Percentiles rank a stretch among this genome's conserved stretches.
phyloP scores from a whole-genome alignment of 2,888 invertebrate genomes.

The Tinea trinotella region DNA sequence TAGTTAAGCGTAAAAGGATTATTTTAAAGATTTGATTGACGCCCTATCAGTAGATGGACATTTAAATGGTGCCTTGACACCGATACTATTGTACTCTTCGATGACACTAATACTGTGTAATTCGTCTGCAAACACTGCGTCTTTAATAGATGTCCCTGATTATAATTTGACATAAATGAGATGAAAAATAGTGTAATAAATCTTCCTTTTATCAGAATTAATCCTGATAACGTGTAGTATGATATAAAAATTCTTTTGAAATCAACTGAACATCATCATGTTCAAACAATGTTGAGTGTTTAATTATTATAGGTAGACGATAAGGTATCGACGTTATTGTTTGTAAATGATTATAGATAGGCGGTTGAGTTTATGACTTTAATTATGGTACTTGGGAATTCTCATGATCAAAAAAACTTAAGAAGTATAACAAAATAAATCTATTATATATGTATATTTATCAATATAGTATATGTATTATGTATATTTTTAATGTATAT shows the following conservation, averaged over 20 bases:
- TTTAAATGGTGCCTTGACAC: constrained; percentile 38
- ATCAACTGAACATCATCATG: constrained; percentile 16
- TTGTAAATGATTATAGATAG: constrained; percentile 3
- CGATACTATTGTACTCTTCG: constrained; percentile 34
- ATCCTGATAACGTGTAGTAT: constrained; percentile 18
- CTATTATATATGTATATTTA: neutral
- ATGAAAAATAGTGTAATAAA: constrained; percentile 27
- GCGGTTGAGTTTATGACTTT: neutral
- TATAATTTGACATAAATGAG: constrained; percentile 30
- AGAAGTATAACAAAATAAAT: no score
- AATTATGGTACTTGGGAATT: neutral
- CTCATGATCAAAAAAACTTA: neutral
- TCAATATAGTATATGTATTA: no score
- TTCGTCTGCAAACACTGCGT: constrained; percentile 37
- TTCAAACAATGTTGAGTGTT: constrained; percentile 15
- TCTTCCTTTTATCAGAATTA: constrained; percentile 26
- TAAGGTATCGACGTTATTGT: constrained; percentile 11
- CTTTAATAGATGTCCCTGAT: constrained; percentile 20
- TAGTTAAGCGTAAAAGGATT: neutral
- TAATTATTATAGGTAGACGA: constrained; percentile 18
- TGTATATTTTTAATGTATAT: no score
- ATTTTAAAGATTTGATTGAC: neutral
- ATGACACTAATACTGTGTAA: constrained; percentile 29
- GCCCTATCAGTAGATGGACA: neutral
- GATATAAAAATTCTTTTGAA: constrained; percentile 19